Conservation (phyloP, 2,113 vertebrate species). For the Malurus elegans region DNA sequence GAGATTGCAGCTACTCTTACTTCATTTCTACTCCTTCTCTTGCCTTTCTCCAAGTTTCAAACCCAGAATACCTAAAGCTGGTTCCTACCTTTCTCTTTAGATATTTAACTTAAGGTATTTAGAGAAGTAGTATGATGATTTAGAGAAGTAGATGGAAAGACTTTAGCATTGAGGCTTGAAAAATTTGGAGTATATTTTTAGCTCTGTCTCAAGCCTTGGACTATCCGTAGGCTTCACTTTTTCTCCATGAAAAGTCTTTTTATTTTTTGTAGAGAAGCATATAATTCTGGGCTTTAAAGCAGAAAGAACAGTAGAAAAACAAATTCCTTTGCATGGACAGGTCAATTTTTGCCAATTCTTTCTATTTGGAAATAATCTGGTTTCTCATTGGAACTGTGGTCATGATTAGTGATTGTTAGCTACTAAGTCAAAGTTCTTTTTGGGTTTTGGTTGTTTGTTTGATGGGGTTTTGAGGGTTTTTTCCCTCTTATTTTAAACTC, state of each 20-base stretch:
- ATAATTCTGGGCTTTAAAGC: neutral
- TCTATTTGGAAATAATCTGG: neutral
- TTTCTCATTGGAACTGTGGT: neutral
- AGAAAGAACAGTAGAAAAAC: neutral
- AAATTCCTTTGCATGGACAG: neutral
- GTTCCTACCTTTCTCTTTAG: neutral
- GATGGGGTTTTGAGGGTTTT: neutral
- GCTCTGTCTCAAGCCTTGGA: neutral
- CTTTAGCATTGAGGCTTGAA: neutral
- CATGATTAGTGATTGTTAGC: neutral
- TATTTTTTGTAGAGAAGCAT: neutral
- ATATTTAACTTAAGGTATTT: neutral
- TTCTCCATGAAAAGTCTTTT: neutral
- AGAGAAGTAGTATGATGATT: neutral
- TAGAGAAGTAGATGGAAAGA: neutral
- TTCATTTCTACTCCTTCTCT: neutral
- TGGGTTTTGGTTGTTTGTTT: neutral
- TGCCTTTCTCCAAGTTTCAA: neutral
- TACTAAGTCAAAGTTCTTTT: neutral
- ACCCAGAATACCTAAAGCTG: neutral
- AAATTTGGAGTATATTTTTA: neutral
- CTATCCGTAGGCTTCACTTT: neutral
- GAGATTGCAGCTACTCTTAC: neutral
- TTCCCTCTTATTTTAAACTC: neutral
- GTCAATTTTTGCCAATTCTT: neutral